Evolutionary conservation across 2,888 invertebrate species (phyloP).

Genomic region (Mesochorus sp.): DNA sequence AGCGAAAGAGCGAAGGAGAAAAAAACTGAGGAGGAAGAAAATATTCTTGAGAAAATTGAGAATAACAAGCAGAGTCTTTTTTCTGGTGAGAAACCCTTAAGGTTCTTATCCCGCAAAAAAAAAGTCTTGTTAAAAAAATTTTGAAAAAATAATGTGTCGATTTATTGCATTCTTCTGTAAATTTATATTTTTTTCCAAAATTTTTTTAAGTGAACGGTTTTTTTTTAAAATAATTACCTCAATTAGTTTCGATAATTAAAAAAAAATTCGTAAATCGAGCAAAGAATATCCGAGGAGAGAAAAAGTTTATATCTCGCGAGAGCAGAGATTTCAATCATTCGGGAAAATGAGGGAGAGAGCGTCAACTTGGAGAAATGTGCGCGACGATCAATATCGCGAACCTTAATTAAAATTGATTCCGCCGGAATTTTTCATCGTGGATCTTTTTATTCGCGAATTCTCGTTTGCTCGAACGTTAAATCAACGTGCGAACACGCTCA

Average conservation of each 20-base stretch:
- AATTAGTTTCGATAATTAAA: constrained; percentile 64
- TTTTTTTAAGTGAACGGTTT: no score
- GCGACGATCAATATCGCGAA: constrained; percentile 25
- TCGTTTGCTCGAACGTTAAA: background rate
- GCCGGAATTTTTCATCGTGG: constrained; percentile 34
- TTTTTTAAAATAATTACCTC: no score
- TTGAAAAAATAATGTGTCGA: no score
- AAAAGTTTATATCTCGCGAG: constrained; percentile 27
- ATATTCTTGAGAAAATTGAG: constrained; percentile 40
- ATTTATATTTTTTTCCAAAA: no score
- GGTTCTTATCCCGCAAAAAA: no score
- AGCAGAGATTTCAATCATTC: constrained; percentile 51
- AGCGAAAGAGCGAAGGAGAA: background rate
- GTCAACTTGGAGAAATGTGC: constrained; percentile 23
- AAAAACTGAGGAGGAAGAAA: constrained; percentile 8
- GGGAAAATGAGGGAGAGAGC: background rate
- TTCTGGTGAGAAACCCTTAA: no score
- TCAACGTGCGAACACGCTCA: background rate
- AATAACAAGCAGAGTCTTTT: no score
- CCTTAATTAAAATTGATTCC: constrained; percentile 59
- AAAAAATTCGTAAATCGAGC: constrained; percentile 57
- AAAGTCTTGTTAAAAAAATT: no score
- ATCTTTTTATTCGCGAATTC: constrained; percentile 16
- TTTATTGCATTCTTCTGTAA: no score
- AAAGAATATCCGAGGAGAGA: constrained; percentile 32